These are phyloP conservation scores for Xenopus petersii DNA, from an alignment of 2,797 vertebrate genomes.

Conservation along the genomic window DNA sequence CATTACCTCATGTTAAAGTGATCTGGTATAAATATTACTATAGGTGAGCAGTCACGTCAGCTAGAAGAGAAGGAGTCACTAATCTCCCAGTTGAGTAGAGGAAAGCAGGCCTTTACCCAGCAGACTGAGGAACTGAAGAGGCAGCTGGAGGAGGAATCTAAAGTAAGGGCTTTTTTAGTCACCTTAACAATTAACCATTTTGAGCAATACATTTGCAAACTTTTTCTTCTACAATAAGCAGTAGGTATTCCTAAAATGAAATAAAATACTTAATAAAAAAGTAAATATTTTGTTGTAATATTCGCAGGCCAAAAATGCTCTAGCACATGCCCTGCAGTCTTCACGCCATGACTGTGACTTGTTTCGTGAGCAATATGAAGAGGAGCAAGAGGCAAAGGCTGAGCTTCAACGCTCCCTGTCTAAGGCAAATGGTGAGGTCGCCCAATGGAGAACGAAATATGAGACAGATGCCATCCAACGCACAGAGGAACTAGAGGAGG, in stretches of 20 bases:
- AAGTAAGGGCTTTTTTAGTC: slow-evolving; percentile 57
- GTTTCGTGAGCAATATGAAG: slow-evolving; percentile 83
- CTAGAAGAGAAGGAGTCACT: slow-evolving; percentile 77
- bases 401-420: slow-evolving; percentile 69
- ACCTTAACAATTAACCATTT: neutral
- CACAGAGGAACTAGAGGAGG: slow-evolving; percentile 88
- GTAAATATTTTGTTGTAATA: too few relatives aligned
- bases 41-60: slow-evolving; percentile 72
- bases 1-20: neutral
- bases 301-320: slow-evolving; percentile 73
- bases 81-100: slow-evolving; percentile 73
- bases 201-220: neutral
- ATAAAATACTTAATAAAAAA: too few relatives aligned
- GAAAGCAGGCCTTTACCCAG: slow-evolving; percentile 73
- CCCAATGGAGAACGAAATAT: slow-evolving; percentile 74
- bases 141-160: slow-evolving; percentile 79
- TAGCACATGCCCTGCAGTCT: slow-evolving; percentile 84
- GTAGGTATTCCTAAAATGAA: too few relatives aligned
- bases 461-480: slow-evolving; percentile 74
- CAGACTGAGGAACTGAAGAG: slow-evolving; percentile 77
- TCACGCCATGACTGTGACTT: slow-evolving; percentile 87
- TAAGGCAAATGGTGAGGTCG: slow-evolving; percentile 71
- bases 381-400: slow-evolving; percentile 70
- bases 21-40: neutral
- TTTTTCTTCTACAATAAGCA: neutral